phyloP scores from a whole-genome alignment of 2,888 invertebrate species.

The Hirtodrosophila duncani region DNA sequence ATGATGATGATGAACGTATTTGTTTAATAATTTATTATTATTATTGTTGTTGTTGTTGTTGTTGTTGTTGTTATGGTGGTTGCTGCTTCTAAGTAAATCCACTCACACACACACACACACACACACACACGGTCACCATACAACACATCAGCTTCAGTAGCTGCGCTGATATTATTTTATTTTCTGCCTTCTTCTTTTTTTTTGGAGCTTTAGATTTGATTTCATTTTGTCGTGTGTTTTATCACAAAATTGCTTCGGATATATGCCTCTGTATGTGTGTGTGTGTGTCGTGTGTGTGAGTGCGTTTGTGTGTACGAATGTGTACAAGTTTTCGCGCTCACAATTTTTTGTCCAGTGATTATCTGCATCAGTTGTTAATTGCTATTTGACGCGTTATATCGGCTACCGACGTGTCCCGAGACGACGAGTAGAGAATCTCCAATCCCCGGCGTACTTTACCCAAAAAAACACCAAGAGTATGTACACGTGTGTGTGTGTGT shows the following conservation, averaged over 20 bases:
- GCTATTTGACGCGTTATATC: constrained; percentile 77
- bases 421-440: constrained; percentile 50
- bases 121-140: constrained; percentile 2
- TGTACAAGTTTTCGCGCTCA: constrained; percentile 62
- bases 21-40: constrained; percentile 57
- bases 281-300: constrained; percentile 21
- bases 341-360: constrained; percentile 73
- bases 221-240: constrained; percentile 71
- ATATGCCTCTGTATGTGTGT: constrained; percentile 6
- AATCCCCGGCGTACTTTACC: neutral
- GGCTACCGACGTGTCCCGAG: constrained; percentile 68
- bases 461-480: too few species aligned
- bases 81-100: constrained; percentile 17
- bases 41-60: constrained; percentile 17
- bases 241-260: constrained; percentile 64
- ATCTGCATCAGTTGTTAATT: constrained; percentile 77
- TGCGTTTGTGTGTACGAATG: constrained; percentile 28
- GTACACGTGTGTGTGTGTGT: too few species aligned
- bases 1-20: constrained; percentile 66
- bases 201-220: constrained; percentile 70
- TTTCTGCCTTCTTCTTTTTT: constrained; percentile 35
- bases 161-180: constrained; percentile 58
- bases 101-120: constrained; percentile 8
- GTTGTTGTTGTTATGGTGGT: constrained; percentile 5
- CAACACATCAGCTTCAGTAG: constrained; percentile 42